These are phyloP conservation scores for Arenicola marina DNA, from an alignment of 2,888 invertebrate species.

Conservation along the genomic window DNA sequence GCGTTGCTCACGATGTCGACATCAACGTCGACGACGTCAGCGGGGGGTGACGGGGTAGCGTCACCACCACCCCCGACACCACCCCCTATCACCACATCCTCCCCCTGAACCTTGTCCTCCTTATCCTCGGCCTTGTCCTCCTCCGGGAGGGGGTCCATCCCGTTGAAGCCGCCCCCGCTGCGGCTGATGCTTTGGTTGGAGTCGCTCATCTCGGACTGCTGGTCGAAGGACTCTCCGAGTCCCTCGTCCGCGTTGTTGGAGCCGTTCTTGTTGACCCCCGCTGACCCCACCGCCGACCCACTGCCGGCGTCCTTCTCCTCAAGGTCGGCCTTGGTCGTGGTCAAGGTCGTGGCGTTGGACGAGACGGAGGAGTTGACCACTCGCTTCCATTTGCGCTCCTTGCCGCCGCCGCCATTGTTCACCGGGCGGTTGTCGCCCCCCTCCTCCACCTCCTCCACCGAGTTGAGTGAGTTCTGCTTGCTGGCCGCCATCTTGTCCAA, in stretches of 20 bases:
- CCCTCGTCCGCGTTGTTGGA: constrained; percentile 31
- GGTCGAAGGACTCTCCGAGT: constrained; percentile 38
- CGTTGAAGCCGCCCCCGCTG: background rate
- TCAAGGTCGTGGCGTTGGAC: too few relatives aligned
- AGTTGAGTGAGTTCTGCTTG: background rate
- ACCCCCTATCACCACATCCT: too few relatives aligned
- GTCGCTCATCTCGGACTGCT: constrained; percentile 35
- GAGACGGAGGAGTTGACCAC: too few relatives aligned
- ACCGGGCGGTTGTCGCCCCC: background rate
- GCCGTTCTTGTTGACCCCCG: background rate
- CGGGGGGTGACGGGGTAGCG: too few relatives aligned
- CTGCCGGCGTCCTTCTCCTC: background rate
- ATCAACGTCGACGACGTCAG: too few relatives aligned
- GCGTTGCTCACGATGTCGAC: too few relatives aligned
- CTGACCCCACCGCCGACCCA: too few relatives aligned
- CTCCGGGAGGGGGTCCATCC: constrained; percentile 1
- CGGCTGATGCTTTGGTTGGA: constrained; percentile 5
- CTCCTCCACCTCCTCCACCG: background rate
- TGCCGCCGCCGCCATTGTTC: too few relatives aligned
- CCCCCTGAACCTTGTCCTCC: too few relatives aligned
- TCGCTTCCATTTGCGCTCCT: background rate
- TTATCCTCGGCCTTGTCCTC: too few relatives aligned
- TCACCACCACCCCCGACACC: too few relatives aligned
- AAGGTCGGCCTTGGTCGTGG: background rate
- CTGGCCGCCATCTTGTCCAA: background rate